Percentiles rank a stretch among this genome's conserved stretches.
Evolutionary conservation across 2,888 invertebrate species (phyloP).

Genomic region (Eudemis profundana): DNA sequence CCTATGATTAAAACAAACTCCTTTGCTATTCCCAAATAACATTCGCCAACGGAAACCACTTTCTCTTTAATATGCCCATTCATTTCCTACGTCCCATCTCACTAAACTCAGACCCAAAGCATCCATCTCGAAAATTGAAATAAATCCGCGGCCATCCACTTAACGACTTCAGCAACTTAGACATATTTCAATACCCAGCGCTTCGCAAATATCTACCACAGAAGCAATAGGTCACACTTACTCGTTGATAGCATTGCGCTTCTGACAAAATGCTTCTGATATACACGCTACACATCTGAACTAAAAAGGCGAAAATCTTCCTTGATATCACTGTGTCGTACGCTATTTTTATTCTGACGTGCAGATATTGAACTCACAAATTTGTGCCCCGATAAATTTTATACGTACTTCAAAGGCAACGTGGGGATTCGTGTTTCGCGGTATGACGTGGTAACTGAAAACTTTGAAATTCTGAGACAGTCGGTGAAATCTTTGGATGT

Average conservation of each 20-base stretch:
- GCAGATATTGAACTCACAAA: constrained; percentile 60
- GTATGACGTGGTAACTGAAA: constrained; percentile 43
- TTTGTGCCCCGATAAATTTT: constrained; percentile 56
- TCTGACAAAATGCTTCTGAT: neutral
- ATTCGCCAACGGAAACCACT: neutral
- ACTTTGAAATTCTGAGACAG: constrained; percentile 40
- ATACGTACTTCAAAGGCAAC: constrained; percentile 57
- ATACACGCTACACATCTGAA: neutral
- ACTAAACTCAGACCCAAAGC: neutral
- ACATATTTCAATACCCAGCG: constrained; percentile 36
- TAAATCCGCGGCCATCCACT: constrained; percentile 38
- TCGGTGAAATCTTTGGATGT: constrained; percentile 27
- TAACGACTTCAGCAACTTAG: constrained; percentile 36
- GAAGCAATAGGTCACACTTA: constrained; percentile 1
- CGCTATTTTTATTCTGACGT: constrained; percentile 14
- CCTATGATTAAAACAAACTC: too few relatives aligned
- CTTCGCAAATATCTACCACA: constrained; percentile 7
- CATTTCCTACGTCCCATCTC: constrained; percentile 11
- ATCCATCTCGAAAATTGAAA: constrained; percentile 43
- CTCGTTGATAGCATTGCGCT: neutral
- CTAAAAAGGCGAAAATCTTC: neutral
- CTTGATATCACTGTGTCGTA: neutral
- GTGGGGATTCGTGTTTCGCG: constrained; percentile 52
- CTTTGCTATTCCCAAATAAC: neutral
- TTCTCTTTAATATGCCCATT: neutral